phyloP scores from a whole-genome alignment of 2,113 vertebrate species.

The Spheniscus mendiculus region DNA sequence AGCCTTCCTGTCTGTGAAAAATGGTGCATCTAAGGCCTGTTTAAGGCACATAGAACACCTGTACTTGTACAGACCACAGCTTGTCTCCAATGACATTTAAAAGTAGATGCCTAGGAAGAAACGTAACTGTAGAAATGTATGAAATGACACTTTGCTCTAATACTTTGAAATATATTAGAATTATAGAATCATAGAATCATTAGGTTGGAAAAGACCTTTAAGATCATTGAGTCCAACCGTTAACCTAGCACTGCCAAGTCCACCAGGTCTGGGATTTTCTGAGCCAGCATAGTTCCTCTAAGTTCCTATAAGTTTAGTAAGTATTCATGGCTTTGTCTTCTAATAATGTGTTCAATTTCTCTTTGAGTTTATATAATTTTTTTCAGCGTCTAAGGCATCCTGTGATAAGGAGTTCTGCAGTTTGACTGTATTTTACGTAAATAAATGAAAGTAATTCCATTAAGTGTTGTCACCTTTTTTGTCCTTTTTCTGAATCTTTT shows the following conservation, averaged over 20 bases:
- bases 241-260: background rate
- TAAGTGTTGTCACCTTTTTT: background rate
- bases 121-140: background rate
- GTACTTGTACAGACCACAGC: background rate
- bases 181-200: background rate
- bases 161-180: background rate
- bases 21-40: background rate
- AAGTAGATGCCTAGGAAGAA: background rate
- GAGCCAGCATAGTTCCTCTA: background rate
- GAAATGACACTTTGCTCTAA: background rate
- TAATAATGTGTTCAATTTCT: background rate
- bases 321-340: background rate
- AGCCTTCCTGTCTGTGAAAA: background rate
- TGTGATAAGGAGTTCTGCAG: background rate
- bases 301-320: background rate
- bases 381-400: background rate
- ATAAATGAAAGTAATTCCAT: background rate
- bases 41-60: background rate
- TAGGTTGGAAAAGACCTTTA: background rate
- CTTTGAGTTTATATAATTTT: background rate
- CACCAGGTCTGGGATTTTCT: background rate
- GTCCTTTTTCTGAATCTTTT: background rate
- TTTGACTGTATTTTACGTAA: background rate
- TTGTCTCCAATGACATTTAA: background rate
- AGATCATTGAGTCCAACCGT: background rate